Percentiles rank a stretch among this genome's conserved stretches.
Conservation (phyloP, 1,140 invertebrate genomes). For the Calephelis virginiensis region DNA sequence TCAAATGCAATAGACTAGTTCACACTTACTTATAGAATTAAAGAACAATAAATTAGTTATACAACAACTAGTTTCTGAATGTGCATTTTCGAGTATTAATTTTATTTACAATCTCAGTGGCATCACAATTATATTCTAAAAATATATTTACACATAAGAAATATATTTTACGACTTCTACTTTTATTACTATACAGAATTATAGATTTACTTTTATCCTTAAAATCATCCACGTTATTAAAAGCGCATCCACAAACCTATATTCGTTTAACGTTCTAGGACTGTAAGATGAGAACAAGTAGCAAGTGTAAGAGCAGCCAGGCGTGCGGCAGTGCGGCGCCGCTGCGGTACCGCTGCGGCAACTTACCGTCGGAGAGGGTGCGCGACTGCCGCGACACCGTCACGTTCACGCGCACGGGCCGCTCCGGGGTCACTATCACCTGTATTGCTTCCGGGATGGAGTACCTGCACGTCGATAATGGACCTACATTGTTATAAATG, state of each 20-base stretch:
- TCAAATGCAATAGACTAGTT: no score
- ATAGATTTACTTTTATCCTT: no score
- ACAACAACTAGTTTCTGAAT: no score
- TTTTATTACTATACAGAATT: no score
- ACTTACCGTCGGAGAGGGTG: conserved; percentile 54
- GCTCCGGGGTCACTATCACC: conserved; percentile 32
- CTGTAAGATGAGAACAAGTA: conserved; percentile 43
- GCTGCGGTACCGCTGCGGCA: conserved; percentile 39
- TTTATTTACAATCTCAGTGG: no score
- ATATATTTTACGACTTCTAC: no score
- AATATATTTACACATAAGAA: no score
- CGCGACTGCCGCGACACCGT: conserved; percentile 41
- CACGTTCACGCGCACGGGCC: conserved; percentile 35
- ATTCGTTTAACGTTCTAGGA: conserved; percentile 20
- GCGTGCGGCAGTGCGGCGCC: conserved; percentile 44
- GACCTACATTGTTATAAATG: neutral
- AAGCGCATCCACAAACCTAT: neutral
- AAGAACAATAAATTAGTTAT: no score
- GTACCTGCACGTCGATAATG: conserved; percentile 34
- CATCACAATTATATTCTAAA: no score
- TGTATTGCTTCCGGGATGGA: conserved; percentile 23
- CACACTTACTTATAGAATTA: no score
- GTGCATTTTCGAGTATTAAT: no score
- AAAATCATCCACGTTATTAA: no score
- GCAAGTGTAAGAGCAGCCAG: conserved; percentile 41